Evolutionary conservation across 1,140 invertebrate species (phyloP).

Genomic region (Trichomalopsis sarcophagae): DNA sequence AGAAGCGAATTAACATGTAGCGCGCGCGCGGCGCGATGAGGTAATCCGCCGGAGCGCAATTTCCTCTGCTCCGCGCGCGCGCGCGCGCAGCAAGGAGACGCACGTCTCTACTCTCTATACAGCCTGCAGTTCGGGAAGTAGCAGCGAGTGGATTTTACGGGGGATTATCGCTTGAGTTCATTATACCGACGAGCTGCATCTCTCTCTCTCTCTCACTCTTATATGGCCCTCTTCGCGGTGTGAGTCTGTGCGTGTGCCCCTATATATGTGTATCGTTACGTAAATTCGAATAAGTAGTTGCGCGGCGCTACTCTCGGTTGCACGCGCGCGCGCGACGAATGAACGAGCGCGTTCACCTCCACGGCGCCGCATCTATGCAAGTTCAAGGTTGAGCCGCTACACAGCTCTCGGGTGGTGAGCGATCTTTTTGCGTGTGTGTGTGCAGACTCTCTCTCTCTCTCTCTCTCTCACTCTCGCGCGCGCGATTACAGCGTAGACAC

Average conservation of each 20-base stretch:
- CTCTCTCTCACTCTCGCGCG: too few relatives aligned
- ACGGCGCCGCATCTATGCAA: conserved; percentile 37
- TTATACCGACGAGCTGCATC: conserved; percentile 55
- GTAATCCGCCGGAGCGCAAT: conserved; percentile 67
- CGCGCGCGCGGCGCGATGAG: conserved; percentile 58
- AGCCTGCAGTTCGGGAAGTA: conserved; percentile 64
- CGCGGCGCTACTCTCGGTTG: conserved; percentile 51
- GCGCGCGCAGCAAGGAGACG: conserved; percentile 55
- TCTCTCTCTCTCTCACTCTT: conserved; percentile 44
- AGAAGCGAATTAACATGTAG: conserved; percentile 47
- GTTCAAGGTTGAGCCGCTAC: conserved; percentile 53
- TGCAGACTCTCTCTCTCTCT: neutral
- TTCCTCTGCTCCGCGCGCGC: conserved; percentile 59
- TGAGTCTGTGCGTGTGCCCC: neutral
- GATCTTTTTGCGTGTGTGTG: conserved; percentile 45
- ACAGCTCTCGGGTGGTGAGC: neutral
- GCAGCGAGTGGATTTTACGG: conserved; percentile 56
- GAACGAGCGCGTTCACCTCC: conserved; percentile 51
- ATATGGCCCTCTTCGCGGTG: neutral
- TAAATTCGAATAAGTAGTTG: conserved; percentile 54
- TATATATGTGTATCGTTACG: conserved; percentile 42
- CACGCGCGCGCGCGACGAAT: conserved; percentile 43
- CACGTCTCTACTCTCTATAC: conserved; percentile 52
- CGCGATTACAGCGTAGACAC: conserved; percentile 30
- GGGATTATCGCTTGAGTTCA: conserved; percentile 67